Conservation (phyloP, 37 sponge, comb jelly and placozoan genomes). For the Bolinopsis microptera region DNA sequence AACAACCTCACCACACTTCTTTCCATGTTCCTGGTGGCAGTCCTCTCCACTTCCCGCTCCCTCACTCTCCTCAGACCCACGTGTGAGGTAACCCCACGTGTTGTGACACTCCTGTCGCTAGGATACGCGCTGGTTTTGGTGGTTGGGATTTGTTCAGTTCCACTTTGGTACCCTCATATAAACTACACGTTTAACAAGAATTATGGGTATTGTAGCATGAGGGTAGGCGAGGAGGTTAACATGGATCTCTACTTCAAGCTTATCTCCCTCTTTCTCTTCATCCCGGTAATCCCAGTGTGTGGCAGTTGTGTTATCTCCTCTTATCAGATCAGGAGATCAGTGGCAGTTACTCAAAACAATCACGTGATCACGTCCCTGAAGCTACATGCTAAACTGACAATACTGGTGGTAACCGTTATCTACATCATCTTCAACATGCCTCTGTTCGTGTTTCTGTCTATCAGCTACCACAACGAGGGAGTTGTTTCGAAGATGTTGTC, state of each 20-base stretch:
- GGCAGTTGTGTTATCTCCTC: neutral
- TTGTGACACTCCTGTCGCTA: neutral
- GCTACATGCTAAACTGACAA: neutral
- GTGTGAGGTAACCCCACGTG: neutral
- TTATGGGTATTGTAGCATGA: neutral
- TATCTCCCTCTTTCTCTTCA: neutral
- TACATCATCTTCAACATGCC: neutral
- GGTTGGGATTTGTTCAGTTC: neutral
- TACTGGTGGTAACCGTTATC: neutral
- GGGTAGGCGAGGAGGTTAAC: neutral
- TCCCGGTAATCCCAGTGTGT: neutral
- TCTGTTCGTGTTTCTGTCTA: neutral
- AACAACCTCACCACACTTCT: neutral
- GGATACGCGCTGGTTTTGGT: neutral
- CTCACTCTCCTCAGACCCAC: neutral
- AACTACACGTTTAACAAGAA: neutral
- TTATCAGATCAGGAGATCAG: neutral
- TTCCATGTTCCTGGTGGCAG: neutral
- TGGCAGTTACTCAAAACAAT: neutral
- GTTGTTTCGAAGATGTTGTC: neutral
- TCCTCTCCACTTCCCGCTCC: neutral
- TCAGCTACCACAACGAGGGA: neutral
- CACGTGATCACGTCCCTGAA: neutral
- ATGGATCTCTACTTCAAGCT: neutral
- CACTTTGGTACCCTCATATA: neutral